phyloP scores from a whole-genome alignment of 2,797 vertebrate genomes.

The Crocodylus rhombifer region DNA sequence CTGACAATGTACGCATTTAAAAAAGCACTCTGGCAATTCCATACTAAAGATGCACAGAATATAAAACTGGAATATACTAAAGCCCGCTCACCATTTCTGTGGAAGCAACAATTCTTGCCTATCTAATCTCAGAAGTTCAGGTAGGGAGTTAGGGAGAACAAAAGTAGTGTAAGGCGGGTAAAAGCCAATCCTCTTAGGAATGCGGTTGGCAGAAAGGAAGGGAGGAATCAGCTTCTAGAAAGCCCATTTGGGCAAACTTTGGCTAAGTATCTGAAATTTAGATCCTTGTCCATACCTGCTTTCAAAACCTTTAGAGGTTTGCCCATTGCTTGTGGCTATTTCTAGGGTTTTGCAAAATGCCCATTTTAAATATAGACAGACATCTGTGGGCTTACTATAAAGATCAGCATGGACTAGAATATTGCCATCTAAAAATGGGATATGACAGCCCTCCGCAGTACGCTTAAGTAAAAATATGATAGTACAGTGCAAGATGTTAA shows the following conservation, averaged over 20 bases:
- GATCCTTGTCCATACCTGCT: background rate
- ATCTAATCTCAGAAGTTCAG: background rate
- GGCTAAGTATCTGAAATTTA: background rate
- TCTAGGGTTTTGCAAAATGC: background rate
- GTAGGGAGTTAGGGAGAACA: background rate
- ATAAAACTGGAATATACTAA: background rate
- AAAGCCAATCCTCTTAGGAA: background rate
- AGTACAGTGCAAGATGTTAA: conserved; percentile 31
- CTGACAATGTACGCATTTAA: conserved; percentile 56
- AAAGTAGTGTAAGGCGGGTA: background rate
- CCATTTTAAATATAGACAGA: background rate
- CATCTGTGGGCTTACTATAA: background rate
- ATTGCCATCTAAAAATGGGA: conserved; percentile 57
- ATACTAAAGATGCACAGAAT: background rate
- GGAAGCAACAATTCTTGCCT: background rate
- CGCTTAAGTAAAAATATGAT: conserved; percentile 44
- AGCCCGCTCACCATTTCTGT: background rate
- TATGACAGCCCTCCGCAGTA: background rate
- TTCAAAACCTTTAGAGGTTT: background rate
- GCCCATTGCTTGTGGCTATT: background rate
- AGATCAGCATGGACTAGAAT: conserved; percentile 41
- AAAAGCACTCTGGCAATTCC: conserved; percentile 59
- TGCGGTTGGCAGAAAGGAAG: background rate
- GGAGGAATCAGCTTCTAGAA: background rate
- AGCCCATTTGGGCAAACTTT: background rate